Conservation (phyloP, 2,888 invertebrate species). For the Lasioglossum lativentre region DNA sequence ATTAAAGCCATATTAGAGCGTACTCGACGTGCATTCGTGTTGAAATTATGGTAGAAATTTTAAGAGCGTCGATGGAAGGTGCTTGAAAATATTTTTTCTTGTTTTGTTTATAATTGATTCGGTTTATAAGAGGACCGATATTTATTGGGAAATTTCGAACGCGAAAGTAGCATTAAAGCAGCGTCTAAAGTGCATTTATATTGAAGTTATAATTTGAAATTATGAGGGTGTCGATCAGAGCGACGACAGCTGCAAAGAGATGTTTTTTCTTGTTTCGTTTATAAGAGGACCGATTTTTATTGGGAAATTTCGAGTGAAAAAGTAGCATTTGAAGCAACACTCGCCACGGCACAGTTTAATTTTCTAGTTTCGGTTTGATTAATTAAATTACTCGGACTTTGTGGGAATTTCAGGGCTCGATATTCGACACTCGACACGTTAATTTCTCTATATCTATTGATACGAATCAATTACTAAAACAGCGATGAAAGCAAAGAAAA, state of each 20-base stretch:
- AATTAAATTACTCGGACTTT: neutral
- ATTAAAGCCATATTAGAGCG: neutral
- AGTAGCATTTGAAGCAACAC: neutral
- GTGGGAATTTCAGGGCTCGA: neutral
- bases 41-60: neutral
- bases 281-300: neutral
- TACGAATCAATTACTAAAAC: neutral
- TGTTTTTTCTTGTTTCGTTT: too few species aligned
- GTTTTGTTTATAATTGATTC: neutral
- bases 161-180: too few species aligned
- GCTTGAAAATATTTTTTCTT: neutral
- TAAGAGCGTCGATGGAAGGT: neutral
- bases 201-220: too few species aligned
- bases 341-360: neutral
- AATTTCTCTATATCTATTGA: neutral
- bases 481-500: neutral
- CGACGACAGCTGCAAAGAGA: too few species aligned
- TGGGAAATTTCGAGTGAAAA: too few species aligned
- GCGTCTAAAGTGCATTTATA: too few species aligned
- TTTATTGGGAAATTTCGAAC: too few species aligned
- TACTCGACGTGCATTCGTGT: neutral
- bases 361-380: neutral
- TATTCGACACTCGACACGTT: neutral
- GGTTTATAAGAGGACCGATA: neutral
- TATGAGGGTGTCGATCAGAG: too few species aligned